Percentiles rank a stretch among this genome's conserved stretches.
Conservation (phyloP, 2,888 invertebrate species). For the Stenchaetothrips biformis region DNA sequence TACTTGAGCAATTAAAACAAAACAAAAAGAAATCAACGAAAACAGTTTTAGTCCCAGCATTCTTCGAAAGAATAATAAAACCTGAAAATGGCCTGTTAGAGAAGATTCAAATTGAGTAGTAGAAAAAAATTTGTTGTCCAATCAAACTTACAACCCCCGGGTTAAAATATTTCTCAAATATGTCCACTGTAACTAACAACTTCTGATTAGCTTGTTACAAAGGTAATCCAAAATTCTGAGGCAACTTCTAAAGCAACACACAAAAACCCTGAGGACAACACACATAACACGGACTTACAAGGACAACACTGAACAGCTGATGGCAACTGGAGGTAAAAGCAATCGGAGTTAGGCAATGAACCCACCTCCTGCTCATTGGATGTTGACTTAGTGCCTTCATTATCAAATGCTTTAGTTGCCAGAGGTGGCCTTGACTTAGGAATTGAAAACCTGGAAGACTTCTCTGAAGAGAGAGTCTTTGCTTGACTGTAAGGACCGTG, state of each 20-base stretch:
- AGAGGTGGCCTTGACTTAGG: not conserved
- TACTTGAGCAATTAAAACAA: no score
- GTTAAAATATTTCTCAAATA: no score
- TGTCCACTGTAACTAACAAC: no score
- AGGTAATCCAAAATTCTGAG: no score
- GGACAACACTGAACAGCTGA: constrained; percentile 15
- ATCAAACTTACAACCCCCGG: no score
- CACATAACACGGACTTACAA: constrained; percentile 1
- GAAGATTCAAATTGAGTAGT: no score
- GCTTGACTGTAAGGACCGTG: not conserved
- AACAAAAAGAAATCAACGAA: no score
- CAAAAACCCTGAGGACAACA: not conserved
- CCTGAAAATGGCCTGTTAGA: no score
- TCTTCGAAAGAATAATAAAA: no score
- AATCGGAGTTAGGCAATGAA: not conserved
- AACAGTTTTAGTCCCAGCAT: no score
- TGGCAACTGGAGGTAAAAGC: not conserved
- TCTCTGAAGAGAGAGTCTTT: not conserved
- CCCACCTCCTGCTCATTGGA: constrained; percentile 15
- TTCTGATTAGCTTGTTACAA: no score
- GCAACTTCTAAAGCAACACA: not conserved
- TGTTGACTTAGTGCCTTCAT: not conserved
- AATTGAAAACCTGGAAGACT: not conserved
- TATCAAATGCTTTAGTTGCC: not conserved
- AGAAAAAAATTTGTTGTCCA: no score